A percentile compares a stretch with the other conserved stretches of the same genome.
phyloP scores from a whole-genome alignment of 30 jellyfish, hydroid and myxozoan genomes.

The Aurelia aurita region DNA sequence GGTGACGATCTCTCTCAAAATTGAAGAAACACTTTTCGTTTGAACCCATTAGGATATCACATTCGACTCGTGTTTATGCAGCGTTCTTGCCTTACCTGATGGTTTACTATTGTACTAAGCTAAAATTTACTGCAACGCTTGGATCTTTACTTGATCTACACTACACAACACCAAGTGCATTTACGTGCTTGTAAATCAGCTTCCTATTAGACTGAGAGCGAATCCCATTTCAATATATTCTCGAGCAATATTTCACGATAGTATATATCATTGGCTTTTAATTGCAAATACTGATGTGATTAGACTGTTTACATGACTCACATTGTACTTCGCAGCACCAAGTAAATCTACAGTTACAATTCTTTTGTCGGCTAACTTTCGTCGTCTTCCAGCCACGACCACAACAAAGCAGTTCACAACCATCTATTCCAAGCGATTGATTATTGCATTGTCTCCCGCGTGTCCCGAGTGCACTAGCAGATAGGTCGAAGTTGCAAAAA shows the following conservation, averaged over 20 bases:
- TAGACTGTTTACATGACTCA: slow-evolving; percentile 69
- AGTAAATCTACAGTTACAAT: slow-evolving; percentile 88
- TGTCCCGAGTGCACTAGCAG: slow-evolving; percentile 87
- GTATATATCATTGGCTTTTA: background rate
- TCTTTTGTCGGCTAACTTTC: slow-evolving; percentile 72
- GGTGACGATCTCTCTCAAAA: too few species aligned
- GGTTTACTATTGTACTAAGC: too few species aligned
- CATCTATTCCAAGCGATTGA: slow-evolving; percentile 92
- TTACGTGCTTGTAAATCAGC: too few species aligned
- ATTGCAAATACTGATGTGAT: slow-evolving; percentile 71
- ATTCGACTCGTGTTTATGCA: too few species aligned
- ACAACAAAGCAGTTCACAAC: slow-evolving; percentile 94
- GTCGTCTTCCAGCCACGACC: slow-evolving; percentile 88
- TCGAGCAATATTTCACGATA: slow-evolving; percentile 28
- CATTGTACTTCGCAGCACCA: slow-evolving; percentile 97
- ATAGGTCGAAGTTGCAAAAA: slow-evolving; percentile 76
- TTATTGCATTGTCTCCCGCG: slow-evolving; percentile 91
- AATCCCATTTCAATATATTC: background rate
- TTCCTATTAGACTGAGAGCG: too few species aligned
- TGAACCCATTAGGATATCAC: too few species aligned
- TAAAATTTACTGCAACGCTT: too few species aligned
- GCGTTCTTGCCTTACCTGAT: too few species aligned
- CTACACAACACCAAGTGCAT: too few species aligned
- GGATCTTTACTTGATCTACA: too few species aligned
- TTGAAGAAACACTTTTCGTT: too few species aligned